Evolutionary conservation across 2,888 invertebrate species (phyloP).

Genomic region (Cabera pusaria): DNA sequence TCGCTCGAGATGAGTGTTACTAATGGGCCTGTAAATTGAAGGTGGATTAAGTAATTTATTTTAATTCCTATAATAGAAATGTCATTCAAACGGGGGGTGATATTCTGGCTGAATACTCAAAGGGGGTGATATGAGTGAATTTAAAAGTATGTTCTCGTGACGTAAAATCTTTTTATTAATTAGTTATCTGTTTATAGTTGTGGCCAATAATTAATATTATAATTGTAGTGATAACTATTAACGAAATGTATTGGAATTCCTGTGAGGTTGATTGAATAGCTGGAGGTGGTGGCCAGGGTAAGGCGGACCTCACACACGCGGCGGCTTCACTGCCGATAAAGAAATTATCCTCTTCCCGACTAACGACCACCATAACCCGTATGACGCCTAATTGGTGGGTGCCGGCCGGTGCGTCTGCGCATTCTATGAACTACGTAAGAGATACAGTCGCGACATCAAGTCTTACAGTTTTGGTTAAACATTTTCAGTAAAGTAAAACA

Average conservation of each 20-base stretch:
- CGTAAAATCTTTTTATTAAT: too few relatives aligned
- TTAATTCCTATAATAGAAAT: too few relatives aligned
- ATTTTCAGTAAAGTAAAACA: too few relatives aligned
- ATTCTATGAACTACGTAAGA: constrained; percentile 6
- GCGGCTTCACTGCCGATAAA: constrained; percentile 52
- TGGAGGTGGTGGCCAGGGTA: constrained; percentile 39
- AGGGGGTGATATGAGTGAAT: too few relatives aligned
- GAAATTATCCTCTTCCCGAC: constrained; percentile 67
- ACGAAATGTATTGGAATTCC: constrained; percentile 28
- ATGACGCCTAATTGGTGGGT: constrained; percentile 55
- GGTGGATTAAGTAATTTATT: too few relatives aligned
- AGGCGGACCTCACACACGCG: constrained; percentile 65
- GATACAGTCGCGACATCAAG: constrained; percentile 1
- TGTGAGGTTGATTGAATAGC: constrained; percentile 35
- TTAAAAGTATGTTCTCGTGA: too few relatives aligned
- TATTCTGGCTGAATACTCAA: too few relatives aligned
- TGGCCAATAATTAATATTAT: constrained; percentile 33
- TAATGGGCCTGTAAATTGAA: too few relatives aligned
- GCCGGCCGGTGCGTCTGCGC: constrained; percentile 26
- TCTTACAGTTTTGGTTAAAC: too few relatives aligned
- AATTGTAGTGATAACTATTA: constrained; percentile 28
- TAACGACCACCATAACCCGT: constrained; percentile 56
- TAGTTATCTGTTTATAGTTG: constrained; percentile 29
- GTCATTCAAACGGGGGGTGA: too few relatives aligned
- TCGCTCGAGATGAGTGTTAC: constrained; percentile 31